Conservation (phyloP, 2,797 vertebrate genomes). For the Eptatretus atami region DNA sequence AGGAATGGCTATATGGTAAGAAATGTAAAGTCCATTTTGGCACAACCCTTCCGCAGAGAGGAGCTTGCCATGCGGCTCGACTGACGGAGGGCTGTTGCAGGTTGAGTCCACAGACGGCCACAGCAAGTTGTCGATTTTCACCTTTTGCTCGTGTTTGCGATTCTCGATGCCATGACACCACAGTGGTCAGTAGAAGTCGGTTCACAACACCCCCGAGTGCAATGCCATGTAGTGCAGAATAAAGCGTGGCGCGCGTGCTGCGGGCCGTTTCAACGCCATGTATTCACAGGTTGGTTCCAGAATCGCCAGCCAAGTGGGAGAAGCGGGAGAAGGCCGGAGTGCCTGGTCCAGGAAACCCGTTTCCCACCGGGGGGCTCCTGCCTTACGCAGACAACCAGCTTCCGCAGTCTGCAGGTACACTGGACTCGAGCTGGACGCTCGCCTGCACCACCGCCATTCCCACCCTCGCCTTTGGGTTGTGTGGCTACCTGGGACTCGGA, state of each 20-base stretch:
- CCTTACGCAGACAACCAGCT: conserved; percentile 75
- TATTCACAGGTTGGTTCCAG: conserved; percentile 72
- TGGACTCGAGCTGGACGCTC: conserved; percentile 44
- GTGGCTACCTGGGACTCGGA: conserved; percentile 67
- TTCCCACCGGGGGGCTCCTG: conserved; percentile 43
- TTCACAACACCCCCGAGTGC: too few species aligned
- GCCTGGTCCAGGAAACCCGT: conserved; percentile 60
- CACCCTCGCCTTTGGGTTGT: conserved; percentile 44
- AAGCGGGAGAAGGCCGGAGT: conserved; percentile 79
- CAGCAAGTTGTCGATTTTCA: too few species aligned
- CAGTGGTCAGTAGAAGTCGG: too few species aligned
- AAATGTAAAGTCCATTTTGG: too few species aligned
- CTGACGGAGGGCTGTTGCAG: conserved; percentile 79
- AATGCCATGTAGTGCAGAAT: too few species aligned
- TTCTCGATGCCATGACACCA: too few species aligned
- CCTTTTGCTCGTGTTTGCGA: too few species aligned
- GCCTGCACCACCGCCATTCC: conserved; percentile 35
- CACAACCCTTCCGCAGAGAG: conserved; percentile 22
- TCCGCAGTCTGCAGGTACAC: conserved; percentile 38
- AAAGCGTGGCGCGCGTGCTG: too few species aligned
- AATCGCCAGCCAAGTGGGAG: conserved; percentile 88
- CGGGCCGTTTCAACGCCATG: neutral
- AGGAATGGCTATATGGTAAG: too few species aligned
- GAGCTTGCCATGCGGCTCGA: conserved; percentile 91
- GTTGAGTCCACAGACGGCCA: conserved; percentile 22